Percentiles rank a stretch among this genome's conserved stretches.
Conservation (phyloP, 2,113 vertebrate species). For the Brienomyrus brachyistius region DNA sequence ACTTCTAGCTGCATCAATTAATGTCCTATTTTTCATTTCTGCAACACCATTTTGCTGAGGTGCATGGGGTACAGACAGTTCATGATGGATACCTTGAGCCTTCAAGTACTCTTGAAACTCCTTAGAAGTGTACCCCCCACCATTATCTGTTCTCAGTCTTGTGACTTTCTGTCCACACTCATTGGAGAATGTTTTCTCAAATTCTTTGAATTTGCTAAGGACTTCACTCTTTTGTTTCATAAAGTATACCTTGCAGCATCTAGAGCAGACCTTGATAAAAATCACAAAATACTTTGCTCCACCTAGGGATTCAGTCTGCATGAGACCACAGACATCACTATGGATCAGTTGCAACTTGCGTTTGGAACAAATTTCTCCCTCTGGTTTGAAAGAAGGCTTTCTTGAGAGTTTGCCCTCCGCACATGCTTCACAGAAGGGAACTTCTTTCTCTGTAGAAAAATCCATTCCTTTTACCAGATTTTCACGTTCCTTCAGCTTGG, state of each 20-base stretch:
- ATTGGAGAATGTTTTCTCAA: slow-evolving; percentile 5
- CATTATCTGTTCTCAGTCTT: slow-evolving; percentile 26
- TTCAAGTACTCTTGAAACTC: slow-evolving; percentile 25
- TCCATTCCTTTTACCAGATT: background rate
- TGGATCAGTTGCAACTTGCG: slow-evolving; percentile 9
- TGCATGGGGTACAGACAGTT: background rate
- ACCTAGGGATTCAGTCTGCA: background rate
- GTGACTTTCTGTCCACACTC: background rate
- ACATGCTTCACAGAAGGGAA: slow-evolving; percentile 23
- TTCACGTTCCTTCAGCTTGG: slow-evolving; percentile 4
- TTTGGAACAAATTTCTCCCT: background rate
- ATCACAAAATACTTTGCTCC: slow-evolving; percentile 14
- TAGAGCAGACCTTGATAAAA: slow-evolving; percentile 22
- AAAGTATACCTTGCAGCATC: slow-evolving; percentile 13
- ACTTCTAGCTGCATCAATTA: no score
- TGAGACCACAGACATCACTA: slow-evolving; percentile 22
- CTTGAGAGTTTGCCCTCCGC: slow-evolving; percentile 20
- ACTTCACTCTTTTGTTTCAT: background rate
- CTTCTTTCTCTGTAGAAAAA: background rate
- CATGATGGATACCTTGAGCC: slow-evolving; percentile 25
- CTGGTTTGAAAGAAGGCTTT: slow-evolving; percentile 3
- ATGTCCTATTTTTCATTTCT: slow-evolving; percentile 7
- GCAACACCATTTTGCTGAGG: slow-evolving; percentile 22
- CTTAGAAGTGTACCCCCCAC: slow-evolving; percentile 18
- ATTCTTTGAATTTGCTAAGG: slow-evolving; percentile 7